Evolutionary conservation across 2,888 invertebrate genomes (phyloP).

Genomic region (Diarsia rubi): DNA sequence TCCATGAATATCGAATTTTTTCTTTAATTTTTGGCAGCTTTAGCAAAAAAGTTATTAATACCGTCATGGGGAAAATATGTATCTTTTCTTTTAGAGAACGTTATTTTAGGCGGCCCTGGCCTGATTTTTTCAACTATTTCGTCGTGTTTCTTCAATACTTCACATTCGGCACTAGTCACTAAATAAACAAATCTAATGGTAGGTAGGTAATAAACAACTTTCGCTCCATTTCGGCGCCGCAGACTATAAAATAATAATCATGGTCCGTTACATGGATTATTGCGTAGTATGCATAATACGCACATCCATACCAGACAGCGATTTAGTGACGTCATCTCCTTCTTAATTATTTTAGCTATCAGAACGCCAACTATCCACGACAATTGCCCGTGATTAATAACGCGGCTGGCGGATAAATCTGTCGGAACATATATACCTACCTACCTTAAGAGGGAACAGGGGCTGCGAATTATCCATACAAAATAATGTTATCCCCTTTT

Average conservation of each 20-base stretch:
- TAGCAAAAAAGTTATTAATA: neutral
- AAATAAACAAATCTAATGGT: constrained; percentile 22
- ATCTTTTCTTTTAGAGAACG: neutral
- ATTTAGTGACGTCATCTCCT: constrained; percentile 21
- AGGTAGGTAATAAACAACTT: constrained; percentile 33
- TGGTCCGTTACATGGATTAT: constrained; percentile 2
- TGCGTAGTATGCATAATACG: constrained; percentile 2
- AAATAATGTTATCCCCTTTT: too few species aligned
- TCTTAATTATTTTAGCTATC: constrained; percentile 44
- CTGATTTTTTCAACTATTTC: neutral
- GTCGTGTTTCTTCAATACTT: constrained; percentile 20
- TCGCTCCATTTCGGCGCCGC: constrained; percentile 19
- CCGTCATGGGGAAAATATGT: too few species aligned
- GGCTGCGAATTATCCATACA: too few species aligned
- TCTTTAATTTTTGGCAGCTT: neutral
- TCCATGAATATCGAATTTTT: neutral
- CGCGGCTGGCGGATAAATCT: constrained; percentile 25
- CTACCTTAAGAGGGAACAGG: too few species aligned
- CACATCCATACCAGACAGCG: neutral
- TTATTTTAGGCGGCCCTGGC: neutral
- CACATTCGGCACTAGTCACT: neutral
- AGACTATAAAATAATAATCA: constrained; percentile 39
- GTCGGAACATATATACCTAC: constrained; percentile 8
- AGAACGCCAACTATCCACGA: constrained; percentile 31
- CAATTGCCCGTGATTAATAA: constrained; percentile 53